Evolutionary conservation across 2,888 invertebrate species (phyloP), one percentile per base, ranked within the genome.

Genomic region (Laspeyria flexula): DNA sequence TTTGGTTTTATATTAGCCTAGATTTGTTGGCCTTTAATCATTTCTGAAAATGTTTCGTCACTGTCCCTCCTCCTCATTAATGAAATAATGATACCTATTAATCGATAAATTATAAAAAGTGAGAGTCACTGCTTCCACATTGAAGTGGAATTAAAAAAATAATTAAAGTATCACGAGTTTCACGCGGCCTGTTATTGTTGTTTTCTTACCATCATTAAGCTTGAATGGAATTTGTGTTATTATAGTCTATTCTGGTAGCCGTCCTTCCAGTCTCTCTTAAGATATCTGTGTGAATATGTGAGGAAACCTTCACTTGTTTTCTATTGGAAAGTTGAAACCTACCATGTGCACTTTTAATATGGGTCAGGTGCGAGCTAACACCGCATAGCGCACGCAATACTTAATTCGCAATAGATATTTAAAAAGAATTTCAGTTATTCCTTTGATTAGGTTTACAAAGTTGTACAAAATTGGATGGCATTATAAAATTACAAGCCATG

Each of bases 291-390:
- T 13, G 13, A 15, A 3, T 16, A 21, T 11, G 18, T 5, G 27
- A n/a, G 1, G 3, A 12, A 12, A 11, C 3, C 15, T 13, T 21
- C 7, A 12, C 15, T 1, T 37, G 10, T 12, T 27, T n/a, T 37
- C 29, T 44, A 29, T 18, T 29, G 7, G 10, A 29, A 43, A 29
- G 27, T 13, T 44, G 29, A 44, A 44, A 44, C 37, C 43, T 37
- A 29, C 23, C 21, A 18, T 44, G 29, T 37, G 35, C 43, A 13
- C 31, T 11, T 21, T 21, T 25, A 11, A 44, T 27, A 43, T 29
- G n/a, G 37, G 13, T 37, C 29, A 35, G 27, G 34, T 18, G 34
- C 25, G 29, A 41, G 16, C 12, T 29, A 42, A 3, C 1, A 15
- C 1, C 12, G 29, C 11, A 30, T 2, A 16, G 18, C 16, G 15